Base-by-base conservation (phyloP, 2,797 vertebrate genomes). In the Acipenser ruthenus region DNA sequence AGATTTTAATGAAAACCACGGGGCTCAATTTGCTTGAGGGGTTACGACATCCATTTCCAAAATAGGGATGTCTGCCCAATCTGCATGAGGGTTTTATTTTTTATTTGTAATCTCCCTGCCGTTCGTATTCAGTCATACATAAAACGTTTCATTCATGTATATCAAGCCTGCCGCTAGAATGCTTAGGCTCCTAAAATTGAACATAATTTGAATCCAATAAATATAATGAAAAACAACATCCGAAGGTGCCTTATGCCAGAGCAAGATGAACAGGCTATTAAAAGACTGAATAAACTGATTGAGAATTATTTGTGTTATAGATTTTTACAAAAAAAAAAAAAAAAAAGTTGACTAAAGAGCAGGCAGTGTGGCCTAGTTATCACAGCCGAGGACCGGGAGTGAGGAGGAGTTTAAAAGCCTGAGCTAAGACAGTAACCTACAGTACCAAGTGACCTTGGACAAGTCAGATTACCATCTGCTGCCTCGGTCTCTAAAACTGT, bases 391-490 rank as follows among this genome's bases (percentile, higher is more conserved):
- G 60, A 9, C 63, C 60, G 58, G 68, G 50, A 67, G 67, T 68
- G 74, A 67, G 55, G 67, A 23, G 53, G 53, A 9, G 80, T 90
- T 88, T 87, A 81, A 87, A 83, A 87, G 81, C 77, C 79, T 81
- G 80, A 13, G 70, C 79, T 84, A 75, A 79, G 74, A 86, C 81
- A 83, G 77, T 74, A 77, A 80, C 74, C 77, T 74, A 76, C 80
- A 74, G 75, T 73, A 83, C 83, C 85, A 86, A 80, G 86, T 88
- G 87, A 90, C 89, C 89, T 90, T 90, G 89, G 84, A 84, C 82
- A 78, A 77, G 86, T 89, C 83, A 82, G 50, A 66, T 76, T 80
- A 86, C 87, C 88, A 89, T 90, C 88, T 90, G 89, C 87, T 85
- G 83, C 77, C 80, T 84, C 85, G 81, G 82, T 87, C 84, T 86